Percentiles rank a stretch among this genome's conserved stretches.
phyloP scores from a whole-genome alignment of 1,140 invertebrate species.

The Hypsibius dujardini region DNA sequence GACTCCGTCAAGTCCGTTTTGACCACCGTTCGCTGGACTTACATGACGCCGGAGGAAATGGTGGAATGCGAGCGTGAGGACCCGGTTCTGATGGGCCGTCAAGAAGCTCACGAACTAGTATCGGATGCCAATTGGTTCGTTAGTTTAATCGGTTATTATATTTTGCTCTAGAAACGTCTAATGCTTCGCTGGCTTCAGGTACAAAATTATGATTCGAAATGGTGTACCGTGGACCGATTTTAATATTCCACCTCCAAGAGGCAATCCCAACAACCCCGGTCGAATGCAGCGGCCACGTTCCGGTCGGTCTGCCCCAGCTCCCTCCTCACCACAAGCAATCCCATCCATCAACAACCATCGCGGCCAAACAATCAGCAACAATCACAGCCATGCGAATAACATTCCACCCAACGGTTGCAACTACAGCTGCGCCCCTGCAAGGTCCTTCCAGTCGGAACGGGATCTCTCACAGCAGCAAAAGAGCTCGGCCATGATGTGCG shows the following conservation, averaged over 20 bases:
- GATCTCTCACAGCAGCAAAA: not conserved
- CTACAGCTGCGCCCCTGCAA: not conserved
- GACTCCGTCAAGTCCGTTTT: not conserved
- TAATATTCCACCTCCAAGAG: not conserved
- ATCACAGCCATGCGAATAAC: not conserved
- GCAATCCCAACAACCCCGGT: not conserved
- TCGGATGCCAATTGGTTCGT: not conserved
- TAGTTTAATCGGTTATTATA: not conserved
- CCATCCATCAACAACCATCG: not conserved
- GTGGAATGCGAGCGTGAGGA: slow-evolving; percentile 8
- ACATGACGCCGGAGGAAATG: not conserved
- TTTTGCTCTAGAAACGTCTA: not conserved
- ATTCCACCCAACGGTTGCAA: not conserved
- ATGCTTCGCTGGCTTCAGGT: not conserved
- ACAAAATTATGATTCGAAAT: not conserved
- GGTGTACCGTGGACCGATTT: not conserved
- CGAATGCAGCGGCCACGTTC: not conserved
- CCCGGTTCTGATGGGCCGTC: not conserved
- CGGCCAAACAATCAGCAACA: not conserved
- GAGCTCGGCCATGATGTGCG: not conserved
- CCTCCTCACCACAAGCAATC: too few species aligned
- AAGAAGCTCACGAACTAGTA: not conserved
- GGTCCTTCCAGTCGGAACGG: not conserved
- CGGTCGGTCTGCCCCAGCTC: too few species aligned
- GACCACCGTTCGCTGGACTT: not conserved